These are phyloP conservation scores for Xylocampa areola DNA, from an alignment of 2,888 invertebrate genomes.

Conservation along the genomic window DNA sequence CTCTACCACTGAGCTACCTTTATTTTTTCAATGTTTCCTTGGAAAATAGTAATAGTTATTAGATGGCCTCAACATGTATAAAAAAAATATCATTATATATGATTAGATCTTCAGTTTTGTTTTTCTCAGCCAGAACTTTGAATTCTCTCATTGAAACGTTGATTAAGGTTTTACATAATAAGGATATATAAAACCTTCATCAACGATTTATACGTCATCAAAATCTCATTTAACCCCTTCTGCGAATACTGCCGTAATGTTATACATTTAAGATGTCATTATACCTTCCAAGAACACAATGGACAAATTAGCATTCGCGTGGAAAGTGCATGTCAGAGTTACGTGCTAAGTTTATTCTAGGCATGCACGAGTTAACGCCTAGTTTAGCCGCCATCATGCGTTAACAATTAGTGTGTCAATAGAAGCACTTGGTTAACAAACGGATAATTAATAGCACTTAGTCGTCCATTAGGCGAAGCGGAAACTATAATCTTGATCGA, in stretches of 20 bases:
- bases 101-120: no score
- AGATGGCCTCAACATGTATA: no score
- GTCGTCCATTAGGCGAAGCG: slow-evolving; percentile 35
- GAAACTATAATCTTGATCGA: slow-evolving; percentile 41
- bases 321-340: slow-evolving; percentile 68
- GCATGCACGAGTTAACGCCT: slow-evolving; percentile 63
- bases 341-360: slow-evolving; percentile 46
- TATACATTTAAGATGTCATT: slow-evolving; percentile 24
- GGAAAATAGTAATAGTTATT: no score
- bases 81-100: no score
- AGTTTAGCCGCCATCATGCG: slow-evolving; percentile 61
- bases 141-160: no score
- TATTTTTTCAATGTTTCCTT: no score
- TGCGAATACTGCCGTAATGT: background rate
- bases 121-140: no score
- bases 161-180: no score
- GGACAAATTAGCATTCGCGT: slow-evolving; percentile 46
- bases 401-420: slow-evolving; percentile 81
- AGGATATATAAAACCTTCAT: no score
- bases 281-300: slow-evolving; percentile 38
- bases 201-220: no score
- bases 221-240: slow-evolving; percentile 12
- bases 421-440: slow-evolving; percentile 71
- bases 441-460: slow-evolving; percentile 65
- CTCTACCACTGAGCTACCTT: no score